Percentiles rank a stretch among this genome's conserved stretches.
phyloP scores from a whole-genome alignment of 2,113 vertebrate genomes.

The Tupaia tana region DNA sequence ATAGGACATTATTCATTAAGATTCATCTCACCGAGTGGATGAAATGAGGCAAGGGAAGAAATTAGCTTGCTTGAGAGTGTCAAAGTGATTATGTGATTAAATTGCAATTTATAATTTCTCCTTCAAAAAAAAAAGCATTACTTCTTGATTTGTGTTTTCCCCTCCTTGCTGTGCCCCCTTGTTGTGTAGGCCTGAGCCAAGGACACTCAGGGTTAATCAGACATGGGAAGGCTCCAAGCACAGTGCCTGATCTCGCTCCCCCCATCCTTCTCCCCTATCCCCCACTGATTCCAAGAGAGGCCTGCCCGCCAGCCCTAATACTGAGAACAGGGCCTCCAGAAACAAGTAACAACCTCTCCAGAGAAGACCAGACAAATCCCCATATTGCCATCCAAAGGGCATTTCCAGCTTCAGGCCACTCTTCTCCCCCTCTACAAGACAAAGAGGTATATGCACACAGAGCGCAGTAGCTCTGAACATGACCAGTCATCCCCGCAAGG shows the following conservation, averaged over 20 bases:
- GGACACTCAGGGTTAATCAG: conserved; percentile 54
- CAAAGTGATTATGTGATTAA: conserved; percentile 93
- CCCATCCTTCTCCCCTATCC: not conserved
- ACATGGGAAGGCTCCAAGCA: not conserved
- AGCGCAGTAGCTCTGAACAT: not conserved
- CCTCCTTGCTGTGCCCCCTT: conserved; percentile 65
- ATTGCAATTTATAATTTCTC: conserved; percentile 92
- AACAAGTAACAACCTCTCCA: not conserved
- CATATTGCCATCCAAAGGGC: not conserved
- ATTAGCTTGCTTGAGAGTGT: conserved; percentile 93
- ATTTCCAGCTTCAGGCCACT: not conserved
- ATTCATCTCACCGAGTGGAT: conserved; percentile 90
- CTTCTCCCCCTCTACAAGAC: not conserved
- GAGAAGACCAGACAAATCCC: not conserved
- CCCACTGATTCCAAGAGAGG: not conserved
- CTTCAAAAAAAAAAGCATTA: conserved; percentile 86
- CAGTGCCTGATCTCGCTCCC: not conserved
- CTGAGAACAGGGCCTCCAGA: not conserved
- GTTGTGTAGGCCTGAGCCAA: conserved; percentile 51
- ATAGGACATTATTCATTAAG: conserved; percentile 92
- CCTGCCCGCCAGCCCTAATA: not conserved
- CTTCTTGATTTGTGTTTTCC: conserved; percentile 88
- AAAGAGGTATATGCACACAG: not conserved
- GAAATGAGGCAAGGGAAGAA: conserved; percentile 92
- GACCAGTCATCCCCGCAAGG: not conserved